Conservation (phyloP, 1,140 invertebrate genomes). For the Stratiolaelaps scimitus region DNA sequence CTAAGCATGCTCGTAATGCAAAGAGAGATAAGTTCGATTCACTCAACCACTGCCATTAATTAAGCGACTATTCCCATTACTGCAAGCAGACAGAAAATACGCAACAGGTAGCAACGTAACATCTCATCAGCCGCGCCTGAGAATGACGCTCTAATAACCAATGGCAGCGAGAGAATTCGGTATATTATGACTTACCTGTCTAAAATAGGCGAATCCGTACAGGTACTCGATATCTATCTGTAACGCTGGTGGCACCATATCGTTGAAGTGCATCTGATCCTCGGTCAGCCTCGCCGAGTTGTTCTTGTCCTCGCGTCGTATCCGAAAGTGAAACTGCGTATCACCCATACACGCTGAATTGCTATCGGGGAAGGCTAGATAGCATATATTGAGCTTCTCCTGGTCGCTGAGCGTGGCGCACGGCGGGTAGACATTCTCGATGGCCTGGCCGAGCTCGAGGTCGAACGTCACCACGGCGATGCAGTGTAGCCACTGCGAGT, state of each 20-base stretch:
- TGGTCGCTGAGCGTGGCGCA: constrained; percentile 6
- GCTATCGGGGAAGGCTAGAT: constrained; percentile 94
- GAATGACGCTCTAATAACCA: too few relatives aligned
- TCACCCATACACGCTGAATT: constrained; percentile 93
- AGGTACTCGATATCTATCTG: constrained; percentile 65
- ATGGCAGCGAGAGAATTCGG: too few relatives aligned
- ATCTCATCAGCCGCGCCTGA: too few relatives aligned
- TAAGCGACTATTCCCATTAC: too few relatives aligned
- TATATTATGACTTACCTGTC: constrained; percentile 55
- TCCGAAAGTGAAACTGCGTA: constrained; percentile 87
- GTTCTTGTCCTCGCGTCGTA: constrained; percentile 44
- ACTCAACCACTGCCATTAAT: too few relatives aligned
- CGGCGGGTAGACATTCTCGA: constrained; percentile 48
- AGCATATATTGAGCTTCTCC: constrained; percentile 83
- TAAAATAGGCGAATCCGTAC: constrained; percentile 96
- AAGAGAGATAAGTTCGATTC: too few relatives aligned
- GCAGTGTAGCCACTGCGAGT: constrained; percentile 82
- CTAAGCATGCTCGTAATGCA: too few relatives aligned
- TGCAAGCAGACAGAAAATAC: too few relatives aligned
- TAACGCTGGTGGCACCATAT: constrained; percentile 47
- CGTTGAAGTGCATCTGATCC: constrained; percentile 51
- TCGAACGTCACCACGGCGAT: constrained; percentile 97
- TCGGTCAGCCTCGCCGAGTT: constrained; percentile 39
- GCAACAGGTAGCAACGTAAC: too few relatives aligned
- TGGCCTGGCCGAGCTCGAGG: constrained; percentile 87